A percentile compares a stretch with the other conserved stretches of the same genome.
Conservation (phyloP, 2,888 invertebrate genomes). For the Agapetus fuscipes region DNA sequence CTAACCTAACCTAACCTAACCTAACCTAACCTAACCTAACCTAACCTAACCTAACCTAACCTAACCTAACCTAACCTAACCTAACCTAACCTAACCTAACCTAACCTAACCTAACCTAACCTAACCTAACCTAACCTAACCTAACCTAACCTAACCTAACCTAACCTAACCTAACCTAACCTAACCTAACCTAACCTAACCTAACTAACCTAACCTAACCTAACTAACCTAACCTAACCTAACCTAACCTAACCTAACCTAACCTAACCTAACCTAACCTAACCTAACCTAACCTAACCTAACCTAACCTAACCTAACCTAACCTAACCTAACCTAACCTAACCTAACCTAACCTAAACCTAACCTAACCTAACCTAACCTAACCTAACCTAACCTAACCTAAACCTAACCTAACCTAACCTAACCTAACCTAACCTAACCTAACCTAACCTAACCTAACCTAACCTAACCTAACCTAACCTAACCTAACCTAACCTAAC, state of each 20-base stretch:
- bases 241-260: slow-evolving; percentile 20
- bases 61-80: slow-evolving; percentile 21
- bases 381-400: too few species aligned
- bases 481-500: neutral
- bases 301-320: slow-evolving; percentile 17
- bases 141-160: slow-evolving; percentile 22
- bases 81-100: slow-evolving; percentile 19
- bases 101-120: slow-evolving; percentile 22
- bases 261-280: slow-evolving; percentile 19
- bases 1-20: slow-evolving; percentile 22
- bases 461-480: neutral
- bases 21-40: slow-evolving; percentile 21
- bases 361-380: neutral
- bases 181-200: slow-evolving; percentile 22
- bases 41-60: slow-evolving; percentile 21
- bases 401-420: neutral
- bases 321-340: neutral
- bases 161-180: slow-evolving; percentile 23
- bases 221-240: slow-evolving; percentile 21
- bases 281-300: slow-evolving; percentile 22
- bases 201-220: slow-evolving; percentile 22
- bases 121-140: slow-evolving; percentile 21
- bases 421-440: neutral
- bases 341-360: too few species aligned
- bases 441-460: neutral